Evolutionary conservation across 2,113 vertebrate genomes (phyloP).

Genomic region (Brachyhypopomus occidentalis): DNA sequence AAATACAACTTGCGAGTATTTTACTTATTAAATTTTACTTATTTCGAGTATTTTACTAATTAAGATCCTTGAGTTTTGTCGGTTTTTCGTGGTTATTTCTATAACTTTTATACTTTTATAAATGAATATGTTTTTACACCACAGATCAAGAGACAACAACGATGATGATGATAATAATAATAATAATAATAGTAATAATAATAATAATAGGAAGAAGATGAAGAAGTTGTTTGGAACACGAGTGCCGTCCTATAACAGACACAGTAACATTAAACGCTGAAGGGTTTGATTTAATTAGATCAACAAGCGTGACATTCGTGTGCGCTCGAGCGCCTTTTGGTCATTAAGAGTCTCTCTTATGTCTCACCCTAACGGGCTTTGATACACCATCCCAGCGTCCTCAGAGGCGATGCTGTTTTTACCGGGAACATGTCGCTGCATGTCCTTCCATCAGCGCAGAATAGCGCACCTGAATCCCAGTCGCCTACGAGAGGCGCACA

Average conservation of each 20-base stretch:
- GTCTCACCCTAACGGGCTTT: slow-evolving; percentile 9
- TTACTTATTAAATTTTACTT: too few species aligned
- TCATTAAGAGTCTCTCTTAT: not conserved
- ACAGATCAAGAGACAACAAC: too few species aligned
- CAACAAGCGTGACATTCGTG: slow-evolving; percentile 48
- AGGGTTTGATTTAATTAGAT: slow-evolving; percentile 65
- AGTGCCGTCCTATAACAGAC: not conserved
- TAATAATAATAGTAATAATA: too few species aligned
- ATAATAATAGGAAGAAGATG: not conserved
- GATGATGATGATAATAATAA: too few species aligned
- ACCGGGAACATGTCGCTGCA: slow-evolving; percentile 69
- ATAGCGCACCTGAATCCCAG: slow-evolving; percentile 48
- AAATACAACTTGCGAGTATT: too few species aligned
- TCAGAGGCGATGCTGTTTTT: slow-evolving; percentile 59
- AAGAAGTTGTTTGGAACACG: not conserved
- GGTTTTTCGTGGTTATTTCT: too few species aligned
- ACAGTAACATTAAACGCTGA: slow-evolving; percentile 45
- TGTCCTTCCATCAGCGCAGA: slow-evolving; percentile 62
- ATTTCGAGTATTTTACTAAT: too few species aligned
- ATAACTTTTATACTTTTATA: too few species aligned
- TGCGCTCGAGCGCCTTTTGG: slow-evolving; percentile 34
- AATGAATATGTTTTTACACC: too few species aligned
- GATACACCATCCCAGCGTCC: slow-evolving; percentile 60
- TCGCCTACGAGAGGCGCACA: not conserved
- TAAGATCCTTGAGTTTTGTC: too few species aligned